Conservation (phyloP, 1,140 invertebrate species). For the Meloidogyne exigua region DNA sequence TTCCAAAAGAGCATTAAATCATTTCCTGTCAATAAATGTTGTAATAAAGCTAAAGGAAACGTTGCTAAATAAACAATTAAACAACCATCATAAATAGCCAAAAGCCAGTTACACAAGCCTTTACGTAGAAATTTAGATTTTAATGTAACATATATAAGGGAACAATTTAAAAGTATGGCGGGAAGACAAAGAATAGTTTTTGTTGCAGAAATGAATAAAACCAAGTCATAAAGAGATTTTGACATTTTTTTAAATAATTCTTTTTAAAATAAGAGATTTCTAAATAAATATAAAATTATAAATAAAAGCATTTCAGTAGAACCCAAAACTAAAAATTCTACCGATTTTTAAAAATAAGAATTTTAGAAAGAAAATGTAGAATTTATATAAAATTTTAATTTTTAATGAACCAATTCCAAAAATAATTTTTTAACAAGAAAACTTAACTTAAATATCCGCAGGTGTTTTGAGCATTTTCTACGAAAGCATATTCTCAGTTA, state of each 20-base stretch:
- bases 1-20: background rate
- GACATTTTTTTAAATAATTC: background rate
- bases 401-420: no score
- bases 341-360: no score
- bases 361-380: no score
- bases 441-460: no score
- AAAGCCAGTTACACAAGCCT: slow-evolving; percentile 16
- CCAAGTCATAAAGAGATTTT: background rate
- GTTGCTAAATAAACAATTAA: slow-evolving; percentile 10
- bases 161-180: slow-evolving; percentile 12
- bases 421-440: no score
- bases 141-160: slow-evolving; percentile 11
- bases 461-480: no score
- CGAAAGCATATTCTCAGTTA: no score
- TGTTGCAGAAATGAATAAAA: slow-evolving; percentile 4
- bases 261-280: background rate
- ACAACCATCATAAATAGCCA: slow-evolving; percentile 20
- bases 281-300: no score
- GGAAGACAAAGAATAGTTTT: slow-evolving; percentile 10
- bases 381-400: no score
- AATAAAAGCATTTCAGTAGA: no score
- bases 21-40: background rate
- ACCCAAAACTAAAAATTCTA: no score
- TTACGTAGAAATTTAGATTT: slow-evolving; percentile 20
- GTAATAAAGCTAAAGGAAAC: background rate